These are phyloP conservation scores for Tinea trinotella DNA, from an alignment of 2,888 invertebrate species.

Conservation along the genomic window DNA sequence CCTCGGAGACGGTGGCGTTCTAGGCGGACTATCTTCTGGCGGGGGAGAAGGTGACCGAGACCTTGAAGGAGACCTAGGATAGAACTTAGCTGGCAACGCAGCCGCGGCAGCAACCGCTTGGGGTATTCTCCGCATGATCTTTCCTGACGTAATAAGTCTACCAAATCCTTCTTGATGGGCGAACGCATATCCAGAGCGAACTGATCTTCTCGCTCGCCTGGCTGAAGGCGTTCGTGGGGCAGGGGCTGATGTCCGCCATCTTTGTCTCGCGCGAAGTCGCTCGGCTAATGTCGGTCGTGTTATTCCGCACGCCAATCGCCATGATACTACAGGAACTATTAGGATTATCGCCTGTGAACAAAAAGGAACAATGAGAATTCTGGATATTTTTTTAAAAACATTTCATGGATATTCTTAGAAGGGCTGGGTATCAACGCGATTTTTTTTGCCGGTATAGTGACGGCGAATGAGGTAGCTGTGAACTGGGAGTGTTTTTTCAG, in stretches of 20 bases:
- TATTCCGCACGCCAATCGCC: constrained; percentile 95
- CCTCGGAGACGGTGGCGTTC: constrained; percentile 49
- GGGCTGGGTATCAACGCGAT: no score
- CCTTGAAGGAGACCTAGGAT: constrained; percentile 33
- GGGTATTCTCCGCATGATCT: constrained; percentile 89
- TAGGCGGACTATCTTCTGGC: neutral
- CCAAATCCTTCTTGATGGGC: constrained; percentile 93
- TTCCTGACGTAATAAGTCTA: constrained; percentile 95
- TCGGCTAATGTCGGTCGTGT: constrained; percentile 94
- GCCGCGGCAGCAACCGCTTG: constrained; percentile 78
- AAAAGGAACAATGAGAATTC: constrained; percentile 81
- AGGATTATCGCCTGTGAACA: constrained; percentile 77
- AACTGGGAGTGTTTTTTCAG: no score
- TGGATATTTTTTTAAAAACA: neutral
- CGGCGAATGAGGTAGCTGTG: no score
- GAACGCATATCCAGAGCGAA: constrained; percentile 96
- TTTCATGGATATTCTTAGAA: no score
- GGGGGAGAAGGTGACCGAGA: constrained; percentile 29
- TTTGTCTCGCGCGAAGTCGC: constrained; percentile 85
- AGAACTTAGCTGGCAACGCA: constrained; percentile 72
- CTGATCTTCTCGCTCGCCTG: constrained; percentile 89
- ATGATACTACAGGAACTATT: constrained; percentile 93
- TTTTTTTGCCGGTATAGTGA: no score
- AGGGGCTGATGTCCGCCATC: constrained; percentile 79
- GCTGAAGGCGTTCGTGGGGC: constrained; percentile 89